phyloP scores from a whole-genome alignment of 2,888 invertebrate genomes.

The Atrina japonica region DNA sequence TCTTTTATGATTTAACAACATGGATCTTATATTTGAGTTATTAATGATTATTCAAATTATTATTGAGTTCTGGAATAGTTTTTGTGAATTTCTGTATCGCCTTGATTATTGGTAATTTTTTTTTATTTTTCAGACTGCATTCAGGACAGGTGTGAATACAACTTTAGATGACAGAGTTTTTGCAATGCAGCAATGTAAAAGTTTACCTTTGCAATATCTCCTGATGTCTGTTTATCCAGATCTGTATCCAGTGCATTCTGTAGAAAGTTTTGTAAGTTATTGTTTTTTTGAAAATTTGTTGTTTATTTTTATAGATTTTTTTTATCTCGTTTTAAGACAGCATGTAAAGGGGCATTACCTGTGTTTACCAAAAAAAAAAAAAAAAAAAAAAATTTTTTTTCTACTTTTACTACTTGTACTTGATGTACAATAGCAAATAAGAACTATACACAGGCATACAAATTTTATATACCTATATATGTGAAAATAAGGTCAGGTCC shows the following conservation, averaged over 20 bases:
- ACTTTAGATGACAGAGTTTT: constrained; percentile 95
- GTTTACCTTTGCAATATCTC: constrained; percentile 89
- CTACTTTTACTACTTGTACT: too few relatives aligned
- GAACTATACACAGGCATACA: too few relatives aligned
- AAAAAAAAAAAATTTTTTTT: neutral
- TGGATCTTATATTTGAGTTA: too few relatives aligned
- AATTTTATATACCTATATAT: neutral
- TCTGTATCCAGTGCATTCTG: constrained; percentile 91
- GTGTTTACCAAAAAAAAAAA: too few relatives aligned
- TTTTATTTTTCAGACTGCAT: constrained; percentile 86
- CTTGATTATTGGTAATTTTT: too few relatives aligned
- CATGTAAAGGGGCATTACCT: too few relatives aligned
- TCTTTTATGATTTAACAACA: too few relatives aligned
- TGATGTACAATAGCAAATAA: too few relatives aligned
- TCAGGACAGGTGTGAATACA: constrained; percentile 93
- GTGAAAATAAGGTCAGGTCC: too few relatives aligned
- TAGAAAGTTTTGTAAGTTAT: constrained; percentile 83
- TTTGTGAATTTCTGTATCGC: too few relatives aligned
- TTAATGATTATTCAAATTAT: too few relatives aligned
- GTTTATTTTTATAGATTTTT: constrained; percentile 4
- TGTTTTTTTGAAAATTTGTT: neutral
- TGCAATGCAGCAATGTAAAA: constrained; percentile 96
- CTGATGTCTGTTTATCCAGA: constrained; percentile 94
- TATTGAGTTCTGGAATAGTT: too few relatives aligned
- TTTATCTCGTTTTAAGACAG: neutral